Evolutionary conservation across 2,888 invertebrate genomes (phyloP).

Genomic region (Stenodema calcarata): DNA sequence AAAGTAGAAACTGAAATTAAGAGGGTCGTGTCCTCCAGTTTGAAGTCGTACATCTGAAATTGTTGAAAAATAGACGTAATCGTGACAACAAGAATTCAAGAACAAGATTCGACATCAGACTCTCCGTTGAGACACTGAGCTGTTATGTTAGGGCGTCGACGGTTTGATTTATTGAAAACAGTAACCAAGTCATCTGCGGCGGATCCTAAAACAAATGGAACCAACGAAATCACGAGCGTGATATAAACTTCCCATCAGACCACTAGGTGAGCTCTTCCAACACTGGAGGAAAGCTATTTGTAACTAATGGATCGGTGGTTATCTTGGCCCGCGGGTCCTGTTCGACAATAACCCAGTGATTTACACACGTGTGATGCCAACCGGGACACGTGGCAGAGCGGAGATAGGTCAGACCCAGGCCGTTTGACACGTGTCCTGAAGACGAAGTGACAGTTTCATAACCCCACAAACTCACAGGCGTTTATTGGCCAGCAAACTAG

Average conservation of each 20-base stretch:
- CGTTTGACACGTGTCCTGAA: slow-evolving; percentile 17
- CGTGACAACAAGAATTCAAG: too few species aligned
- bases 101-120: too few species aligned
- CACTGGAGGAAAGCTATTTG: slow-evolving; percentile 9
- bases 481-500: neutral
- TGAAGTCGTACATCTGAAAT: too few species aligned
- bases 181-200: too few species aligned
- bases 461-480: neutral
- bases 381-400: neutral
- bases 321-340: neutral
- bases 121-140: too few species aligned
- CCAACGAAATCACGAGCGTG: neutral
- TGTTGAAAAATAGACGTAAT: too few species aligned
- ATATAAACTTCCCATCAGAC: neutral
- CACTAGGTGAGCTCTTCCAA: neutral
- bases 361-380: slow-evolving; percentile 15
- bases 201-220: neutral
- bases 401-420: neutral
- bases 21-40: too few species aligned
- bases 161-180: too few species aligned
- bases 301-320: slow-evolving; percentile 17
- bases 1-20: too few species aligned
- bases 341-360: slow-evolving; percentile 11
- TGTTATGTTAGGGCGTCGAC: too few species aligned
- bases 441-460: slow-evolving; percentile 21